These are phyloP conservation scores for Latrodectus elegans DNA, from an alignment of 2,888 invertebrate genomes.

Conservation along the genomic window DNA sequence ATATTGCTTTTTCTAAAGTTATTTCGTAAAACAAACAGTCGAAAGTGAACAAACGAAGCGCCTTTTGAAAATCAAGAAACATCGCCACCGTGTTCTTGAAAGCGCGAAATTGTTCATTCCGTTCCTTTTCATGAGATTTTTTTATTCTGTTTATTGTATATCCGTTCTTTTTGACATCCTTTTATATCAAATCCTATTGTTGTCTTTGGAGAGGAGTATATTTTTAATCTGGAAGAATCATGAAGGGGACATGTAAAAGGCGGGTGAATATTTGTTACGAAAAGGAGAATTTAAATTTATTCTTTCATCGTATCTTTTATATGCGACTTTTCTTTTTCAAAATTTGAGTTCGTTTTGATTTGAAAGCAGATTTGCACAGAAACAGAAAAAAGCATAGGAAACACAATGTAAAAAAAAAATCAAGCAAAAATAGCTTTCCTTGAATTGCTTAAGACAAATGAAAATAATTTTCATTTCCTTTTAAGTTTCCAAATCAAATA, in stretches of 20 bases:
- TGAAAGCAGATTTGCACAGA: background rate
- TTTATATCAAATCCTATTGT: constrained; percentile 13
- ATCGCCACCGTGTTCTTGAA: background rate
- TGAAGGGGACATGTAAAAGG: constrained; percentile 32
- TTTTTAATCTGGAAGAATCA: constrained; percentile 16
- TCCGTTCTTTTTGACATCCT: constrained; percentile 38
- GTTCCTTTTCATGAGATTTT: background rate
- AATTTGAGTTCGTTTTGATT: background rate
- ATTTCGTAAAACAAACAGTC: constrained; percentile 48
- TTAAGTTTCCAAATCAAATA: too few species aligned
- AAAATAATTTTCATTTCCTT: too few species aligned
- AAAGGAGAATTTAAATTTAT: background rate
- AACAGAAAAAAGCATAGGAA: too few species aligned
- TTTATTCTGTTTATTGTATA: background rate
- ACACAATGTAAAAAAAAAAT: too few species aligned
- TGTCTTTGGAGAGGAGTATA: constrained; percentile 4
- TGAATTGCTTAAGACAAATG: too few species aligned
- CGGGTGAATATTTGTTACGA: background rate
- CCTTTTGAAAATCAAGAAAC: constrained; percentile 28
- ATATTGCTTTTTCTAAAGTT: constrained; percentile 34
- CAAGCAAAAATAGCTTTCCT: too few species aligned
- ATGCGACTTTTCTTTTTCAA: background rate
- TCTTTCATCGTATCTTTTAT: background rate
- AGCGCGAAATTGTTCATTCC: constrained; percentile 2
- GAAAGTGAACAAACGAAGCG: constrained; percentile 47